Conservation (phyloP, 2,797 vertebrate genomes). For the Urophycis tenuis region DNA sequence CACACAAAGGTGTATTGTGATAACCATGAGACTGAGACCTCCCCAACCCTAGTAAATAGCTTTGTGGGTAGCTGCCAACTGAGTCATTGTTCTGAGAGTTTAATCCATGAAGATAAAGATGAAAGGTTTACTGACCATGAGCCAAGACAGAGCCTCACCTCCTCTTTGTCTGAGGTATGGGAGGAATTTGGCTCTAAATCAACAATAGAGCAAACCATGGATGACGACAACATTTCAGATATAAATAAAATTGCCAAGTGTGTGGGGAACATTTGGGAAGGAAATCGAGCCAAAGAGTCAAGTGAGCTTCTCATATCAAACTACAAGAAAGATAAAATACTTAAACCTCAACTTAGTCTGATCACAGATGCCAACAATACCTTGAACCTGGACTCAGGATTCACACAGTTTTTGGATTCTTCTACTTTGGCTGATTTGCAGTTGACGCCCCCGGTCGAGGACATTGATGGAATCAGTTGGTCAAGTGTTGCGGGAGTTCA, state of each 20-base stretch:
- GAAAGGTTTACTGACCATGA: conserved; percentile 75
- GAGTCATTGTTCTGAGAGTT: conserved; percentile 70
- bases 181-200: conserved; percentile 76
- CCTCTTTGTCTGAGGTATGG: conserved; percentile 79
- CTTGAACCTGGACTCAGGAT: conserved; percentile 47
- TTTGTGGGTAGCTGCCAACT: conserved; percentile 80
- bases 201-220: conserved; percentile 53
- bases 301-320: conserved; percentile 22
- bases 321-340: conserved; percentile 36
- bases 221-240: conserved; percentile 66
- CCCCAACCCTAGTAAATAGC: conserved; percentile 85
- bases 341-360: conserved; percentile 62
- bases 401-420: conserved; percentile 52
- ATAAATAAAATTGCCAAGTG: conserved; percentile 67
- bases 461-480: conserved; percentile 35
- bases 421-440: conserved; percentile 54
- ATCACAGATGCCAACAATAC: conserved; percentile 52
- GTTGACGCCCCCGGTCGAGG: conserved; percentile 62
- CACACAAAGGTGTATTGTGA: conserved; percentile 39
- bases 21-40: conserved; percentile 70
- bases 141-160: conserved; percentile 64
- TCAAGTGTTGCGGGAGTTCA: conserved; percentile 19
- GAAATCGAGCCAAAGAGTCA: conserved; percentile 22
- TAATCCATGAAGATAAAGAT: conserved; percentile 77
- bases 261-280: conserved; percentile 64